phyloP scores from a whole-genome alignment of 2,797 vertebrate genomes.

The Onychomys torridus region DNA sequence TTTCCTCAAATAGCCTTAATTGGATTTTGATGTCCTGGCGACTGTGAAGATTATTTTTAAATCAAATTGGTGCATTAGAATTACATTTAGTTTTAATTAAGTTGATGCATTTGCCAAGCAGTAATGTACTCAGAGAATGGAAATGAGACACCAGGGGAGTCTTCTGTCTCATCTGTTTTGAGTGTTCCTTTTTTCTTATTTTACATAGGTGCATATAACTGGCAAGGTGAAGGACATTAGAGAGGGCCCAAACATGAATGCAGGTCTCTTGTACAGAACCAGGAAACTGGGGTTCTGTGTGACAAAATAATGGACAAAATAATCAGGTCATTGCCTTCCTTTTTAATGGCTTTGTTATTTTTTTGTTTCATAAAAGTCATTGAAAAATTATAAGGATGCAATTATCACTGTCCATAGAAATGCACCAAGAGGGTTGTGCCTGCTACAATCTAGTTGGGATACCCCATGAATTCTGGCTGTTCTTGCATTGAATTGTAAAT shows the following conservation, averaged over 20 bases:
- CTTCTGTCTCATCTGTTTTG: slow-evolving; percentile 51
- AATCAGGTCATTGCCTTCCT: not conserved
- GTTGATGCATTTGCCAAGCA: slow-evolving; percentile 82
- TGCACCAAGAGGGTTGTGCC: not conserved
- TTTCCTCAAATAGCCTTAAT: slow-evolving; percentile 82
- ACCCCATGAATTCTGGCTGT: not conserved
- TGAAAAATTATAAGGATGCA: not conserved
- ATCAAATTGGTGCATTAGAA: slow-evolving; percentile 82
- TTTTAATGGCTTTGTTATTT: slow-evolving; percentile 13
- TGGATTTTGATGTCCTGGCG: slow-evolving; percentile 83
- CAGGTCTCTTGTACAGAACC: not conserved
- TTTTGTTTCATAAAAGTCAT: not conserved
- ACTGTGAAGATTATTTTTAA: slow-evolving; percentile 84
- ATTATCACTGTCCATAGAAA: not conserved
- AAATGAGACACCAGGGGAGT: slow-evolving; percentile 69
- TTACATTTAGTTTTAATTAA: slow-evolving; percentile 85
- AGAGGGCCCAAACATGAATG: not conserved
- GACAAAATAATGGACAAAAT: not conserved
- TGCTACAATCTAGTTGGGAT: not conserved
- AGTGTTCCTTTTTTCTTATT: slow-evolving; percentile 27
- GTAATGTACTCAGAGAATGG: slow-evolving; percentile 78
- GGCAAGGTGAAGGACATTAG: not conserved
- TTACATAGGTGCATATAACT: slow-evolving; percentile 10
- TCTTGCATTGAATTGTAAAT: not conserved
- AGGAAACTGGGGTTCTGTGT: not conserved